A percentile compares a stretch with the other conserved stretches of the same genome.
phyloP scores from a whole-genome alignment of 2,888 invertebrate genomes.

The Idaea dimidiata region DNA sequence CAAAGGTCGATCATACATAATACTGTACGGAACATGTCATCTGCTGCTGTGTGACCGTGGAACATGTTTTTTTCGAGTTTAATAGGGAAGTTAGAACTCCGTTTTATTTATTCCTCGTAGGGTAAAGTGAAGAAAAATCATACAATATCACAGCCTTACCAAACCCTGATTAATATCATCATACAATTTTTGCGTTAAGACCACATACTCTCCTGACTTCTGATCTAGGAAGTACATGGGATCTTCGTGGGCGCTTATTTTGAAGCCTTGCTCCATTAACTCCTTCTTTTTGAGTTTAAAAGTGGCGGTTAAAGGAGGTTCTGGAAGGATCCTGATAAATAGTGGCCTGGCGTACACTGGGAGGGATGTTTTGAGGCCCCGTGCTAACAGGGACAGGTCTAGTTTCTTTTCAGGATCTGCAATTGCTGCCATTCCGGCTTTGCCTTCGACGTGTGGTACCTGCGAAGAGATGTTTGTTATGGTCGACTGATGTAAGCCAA shows the following conservation, averaged over 20 bases:
- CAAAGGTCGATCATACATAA: too few relatives aligned
- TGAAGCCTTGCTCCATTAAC: slow-evolving; percentile 89
- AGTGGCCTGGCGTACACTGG: slow-evolving; percentile 93
- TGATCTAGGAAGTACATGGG: slow-evolving; percentile 84
- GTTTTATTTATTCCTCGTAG: too few relatives aligned
- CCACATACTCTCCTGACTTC: slow-evolving; percentile 67
- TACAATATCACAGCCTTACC: slow-evolving; percentile 68
- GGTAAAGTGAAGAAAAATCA: too few relatives aligned
- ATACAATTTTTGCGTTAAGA: slow-evolving; percentile 68
- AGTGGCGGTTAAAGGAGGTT: slow-evolving; percentile 91
- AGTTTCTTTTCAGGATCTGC: slow-evolving; percentile 86
- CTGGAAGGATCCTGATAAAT: slow-evolving; percentile 89
- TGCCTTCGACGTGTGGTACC: slow-evolving; percentile 90
- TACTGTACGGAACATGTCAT: too few relatives aligned
- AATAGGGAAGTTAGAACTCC: too few relatives aligned
- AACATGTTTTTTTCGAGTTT: too few relatives aligned
- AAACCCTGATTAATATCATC: slow-evolving; percentile 71
- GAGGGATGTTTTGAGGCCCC: slow-evolving; percentile 77
- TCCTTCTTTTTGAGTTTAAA: slow-evolving; percentile 96
- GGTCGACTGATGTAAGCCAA: neutral
- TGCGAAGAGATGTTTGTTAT: slow-evolving; percentile 43
- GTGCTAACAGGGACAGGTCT: slow-evolving; percentile 76
- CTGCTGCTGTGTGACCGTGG: too few relatives aligned
- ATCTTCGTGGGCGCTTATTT: slow-evolving; percentile 83
- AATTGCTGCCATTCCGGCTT: slow-evolving; percentile 96